phyloP scores from a whole-genome alignment of 1,140 invertebrate genomes.

The Drosophila nannoptera region DNA sequence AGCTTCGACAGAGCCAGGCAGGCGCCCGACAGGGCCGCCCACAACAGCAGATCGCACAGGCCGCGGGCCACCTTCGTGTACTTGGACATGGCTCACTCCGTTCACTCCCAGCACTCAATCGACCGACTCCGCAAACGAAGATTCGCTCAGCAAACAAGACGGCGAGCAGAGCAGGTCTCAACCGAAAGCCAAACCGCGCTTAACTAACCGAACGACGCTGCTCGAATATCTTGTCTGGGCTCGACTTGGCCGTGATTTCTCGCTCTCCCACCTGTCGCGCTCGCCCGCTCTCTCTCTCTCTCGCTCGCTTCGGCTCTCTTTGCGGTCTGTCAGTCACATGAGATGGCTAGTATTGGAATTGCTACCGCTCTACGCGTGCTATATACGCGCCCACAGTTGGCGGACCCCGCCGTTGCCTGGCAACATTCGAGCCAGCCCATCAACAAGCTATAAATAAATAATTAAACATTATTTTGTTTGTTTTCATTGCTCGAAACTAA shows the following conservation, averaged over 20 bases:
- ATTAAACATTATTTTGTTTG: constrained; percentile 53
- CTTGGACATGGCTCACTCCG: constrained; percentile 66
- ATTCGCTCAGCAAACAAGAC: background rate
- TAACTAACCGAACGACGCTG: constrained; percentile 54
- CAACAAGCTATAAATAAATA: constrained; percentile 51
- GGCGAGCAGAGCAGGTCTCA: constrained; percentile 21
- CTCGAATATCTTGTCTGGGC: constrained; percentile 47
- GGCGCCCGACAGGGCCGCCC: constrained; percentile 48
- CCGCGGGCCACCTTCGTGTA: constrained; percentile 62
- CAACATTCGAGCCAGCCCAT: constrained; percentile 35
- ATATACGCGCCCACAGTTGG: constrained; percentile 27
- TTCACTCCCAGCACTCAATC: background rate
- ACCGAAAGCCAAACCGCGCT: constrained; percentile 63
- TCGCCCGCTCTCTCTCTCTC: constrained; percentile 22
- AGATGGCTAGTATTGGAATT: constrained; percentile 1
- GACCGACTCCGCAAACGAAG: constrained; percentile 2
- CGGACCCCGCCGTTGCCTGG: constrained; percentile 45
- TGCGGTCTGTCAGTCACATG: constrained; percentile 59
- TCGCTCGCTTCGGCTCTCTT: constrained; percentile 26
- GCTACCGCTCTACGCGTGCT: constrained; percentile 35
- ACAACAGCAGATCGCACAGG: constrained; percentile 66
- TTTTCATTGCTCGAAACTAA: constrained; percentile 34
- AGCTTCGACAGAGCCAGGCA: constrained; percentile 48
- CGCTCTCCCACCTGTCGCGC: constrained; percentile 1
- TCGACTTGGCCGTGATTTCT: constrained; percentile 62